Evolutionary conservation across 2,888 invertebrate genomes (phyloP).

Genomic region (Stegophylla sp.): DNA sequence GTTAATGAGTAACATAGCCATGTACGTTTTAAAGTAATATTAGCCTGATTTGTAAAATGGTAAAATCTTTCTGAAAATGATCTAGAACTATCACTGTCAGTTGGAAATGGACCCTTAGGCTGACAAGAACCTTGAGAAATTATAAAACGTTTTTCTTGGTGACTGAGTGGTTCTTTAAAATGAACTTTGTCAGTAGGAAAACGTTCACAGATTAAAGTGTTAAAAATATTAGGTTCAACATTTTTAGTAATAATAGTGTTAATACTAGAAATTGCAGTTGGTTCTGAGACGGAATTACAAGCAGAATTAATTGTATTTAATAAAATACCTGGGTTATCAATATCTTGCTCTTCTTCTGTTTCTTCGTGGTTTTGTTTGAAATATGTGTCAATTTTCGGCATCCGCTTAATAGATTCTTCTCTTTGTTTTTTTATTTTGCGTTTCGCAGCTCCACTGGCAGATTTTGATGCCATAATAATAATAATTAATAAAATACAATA

Average conservation of each 20-base stretch:
- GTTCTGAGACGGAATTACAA: constrained; percentile 16
- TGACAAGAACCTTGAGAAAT: constrained; percentile 39
- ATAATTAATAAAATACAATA: constrained; percentile 23
- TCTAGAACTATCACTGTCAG: constrained; percentile 30
- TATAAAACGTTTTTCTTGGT: constrained; percentile 46
- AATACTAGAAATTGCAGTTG: constrained; percentile 19
- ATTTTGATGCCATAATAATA: constrained; percentile 27
- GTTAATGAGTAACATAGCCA: too few species aligned
- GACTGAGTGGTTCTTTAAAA: constrained; percentile 32
- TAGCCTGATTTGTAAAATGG: too few species aligned
- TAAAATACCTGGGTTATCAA: constrained; percentile 27
- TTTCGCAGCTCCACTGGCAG: constrained; percentile 12
- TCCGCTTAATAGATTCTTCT: constrained; percentile 30
- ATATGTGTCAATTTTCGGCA: constrained; percentile 16
- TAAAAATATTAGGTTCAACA: constrained; percentile 39
- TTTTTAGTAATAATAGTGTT: constrained; percentile 35
- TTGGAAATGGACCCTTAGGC: constrained; percentile 40
- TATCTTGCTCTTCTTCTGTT: constrained; percentile 33
- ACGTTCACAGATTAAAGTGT: constrained; percentile 37
- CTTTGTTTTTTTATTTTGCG: constrained; percentile 31
- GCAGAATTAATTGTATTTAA: constrained; percentile 28
- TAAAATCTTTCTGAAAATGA: constrained; percentile 25
- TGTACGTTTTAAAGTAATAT: too few species aligned
- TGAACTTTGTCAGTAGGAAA: constrained; percentile 39
- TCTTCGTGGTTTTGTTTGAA: constrained; percentile 1